Conservation (phyloP, 2,888 invertebrate genomes). For the Tetropium fuscum region DNA sequence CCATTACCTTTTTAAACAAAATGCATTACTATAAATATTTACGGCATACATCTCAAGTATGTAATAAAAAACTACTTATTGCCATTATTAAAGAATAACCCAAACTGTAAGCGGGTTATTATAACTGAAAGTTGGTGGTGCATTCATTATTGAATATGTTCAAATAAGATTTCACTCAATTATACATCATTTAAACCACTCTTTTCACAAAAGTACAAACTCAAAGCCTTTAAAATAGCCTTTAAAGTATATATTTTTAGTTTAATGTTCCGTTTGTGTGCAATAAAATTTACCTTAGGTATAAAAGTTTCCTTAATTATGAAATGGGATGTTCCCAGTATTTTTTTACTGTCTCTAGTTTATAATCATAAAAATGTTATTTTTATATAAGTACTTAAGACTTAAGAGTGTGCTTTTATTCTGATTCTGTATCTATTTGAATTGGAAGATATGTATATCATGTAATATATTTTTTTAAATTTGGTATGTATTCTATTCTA, state of each 20-base stretch:
- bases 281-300: background rate
- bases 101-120: too few species aligned
- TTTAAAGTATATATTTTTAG: background rate
- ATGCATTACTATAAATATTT: too few species aligned
- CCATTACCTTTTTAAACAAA: too few species aligned
- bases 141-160: too few species aligned
- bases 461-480: constrained; percentile 47
- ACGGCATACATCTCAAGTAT: too few species aligned
- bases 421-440: constrained; percentile 30
- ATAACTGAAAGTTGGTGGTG: too few species aligned
- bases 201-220: constrained; percentile 9
- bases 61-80: too few species aligned
- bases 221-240: background rate
- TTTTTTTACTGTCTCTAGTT: constrained; percentile 14
- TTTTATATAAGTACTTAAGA: constrained; percentile 18
- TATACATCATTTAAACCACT: too few species aligned
- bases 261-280: background rate
- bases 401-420: constrained; percentile 24
- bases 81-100: too few species aligned
- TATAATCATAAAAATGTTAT: constrained; percentile 12
- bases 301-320: background rate
- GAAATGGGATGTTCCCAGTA: constrained; percentile 17
- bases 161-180: too few species aligned
- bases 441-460: constrained; percentile 10
- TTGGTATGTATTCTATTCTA: constrained; percentile 42